phyloP scores from a whole-genome alignment of 2,113 vertebrate genomes.

The Corydoras maculifer region DNA sequence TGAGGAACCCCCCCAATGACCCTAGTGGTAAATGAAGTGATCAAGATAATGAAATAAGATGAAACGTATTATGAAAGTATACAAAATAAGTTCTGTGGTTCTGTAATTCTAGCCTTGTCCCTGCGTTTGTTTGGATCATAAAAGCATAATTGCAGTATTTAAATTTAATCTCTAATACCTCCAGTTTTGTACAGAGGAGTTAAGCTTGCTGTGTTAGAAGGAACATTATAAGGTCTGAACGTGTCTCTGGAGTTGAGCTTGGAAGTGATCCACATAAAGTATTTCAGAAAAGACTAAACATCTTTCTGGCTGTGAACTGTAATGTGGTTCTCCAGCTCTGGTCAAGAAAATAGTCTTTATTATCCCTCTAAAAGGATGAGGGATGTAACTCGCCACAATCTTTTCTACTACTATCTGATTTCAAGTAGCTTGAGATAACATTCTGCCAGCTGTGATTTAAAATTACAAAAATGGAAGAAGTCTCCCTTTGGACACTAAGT shows the following conservation, averaged over 20 bases:
- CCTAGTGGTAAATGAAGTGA: too few species aligned
- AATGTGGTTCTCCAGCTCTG: neutral
- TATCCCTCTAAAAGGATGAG: neutral
- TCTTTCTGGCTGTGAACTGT: neutral
- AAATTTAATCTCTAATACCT: neutral
- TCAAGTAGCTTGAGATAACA: constrained; percentile 13
- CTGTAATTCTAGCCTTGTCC: neutral
- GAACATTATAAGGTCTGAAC: constrained; percentile 10
- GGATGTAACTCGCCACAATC: neutral
- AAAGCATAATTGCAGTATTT: neutral
- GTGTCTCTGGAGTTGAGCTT: constrained; percentile 1
- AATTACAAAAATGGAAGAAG: neutral
- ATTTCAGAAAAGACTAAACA: neutral
- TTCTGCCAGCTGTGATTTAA: neutral
- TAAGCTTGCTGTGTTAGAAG: neutral
- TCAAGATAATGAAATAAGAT: too few species aligned
- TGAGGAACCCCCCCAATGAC: too few species aligned
- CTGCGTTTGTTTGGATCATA: neutral
- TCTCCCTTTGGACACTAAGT: constrained; percentile 7
- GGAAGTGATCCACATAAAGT: neutral
- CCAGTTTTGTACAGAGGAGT: neutral
- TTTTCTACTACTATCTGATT: constrained; percentile 14
- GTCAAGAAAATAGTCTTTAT: neutral
- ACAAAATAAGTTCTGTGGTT: too few species aligned
- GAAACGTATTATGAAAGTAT: too few species aligned